Conservation (phyloP, 2,888 invertebrate genomes). For the Leucophenga montana region DNA sequence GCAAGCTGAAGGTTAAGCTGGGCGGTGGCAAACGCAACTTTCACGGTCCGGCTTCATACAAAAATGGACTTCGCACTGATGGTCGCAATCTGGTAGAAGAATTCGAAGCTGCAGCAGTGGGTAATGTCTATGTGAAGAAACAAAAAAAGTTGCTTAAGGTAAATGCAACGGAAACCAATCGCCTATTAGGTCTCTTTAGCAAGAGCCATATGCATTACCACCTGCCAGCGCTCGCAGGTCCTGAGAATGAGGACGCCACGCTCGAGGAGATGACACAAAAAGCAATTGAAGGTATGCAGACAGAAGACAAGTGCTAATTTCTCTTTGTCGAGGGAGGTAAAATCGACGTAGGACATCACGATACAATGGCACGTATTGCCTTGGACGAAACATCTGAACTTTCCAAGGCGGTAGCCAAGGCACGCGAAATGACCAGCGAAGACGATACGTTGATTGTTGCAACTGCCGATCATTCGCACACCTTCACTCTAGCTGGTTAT, state of each 20-base stretch:
- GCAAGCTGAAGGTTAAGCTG: slow-evolving; percentile 81
- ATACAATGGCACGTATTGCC: slow-evolving; percentile 64
- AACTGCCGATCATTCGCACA: slow-evolving; percentile 87
- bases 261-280: slow-evolving; percentile 83
- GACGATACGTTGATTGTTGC: slow-evolving; percentile 87
- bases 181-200: slow-evolving; percentile 80
- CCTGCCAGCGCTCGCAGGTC: slow-evolving; percentile 74
- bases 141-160: slow-evolving; percentile 73
- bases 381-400: slow-evolving; percentile 77
- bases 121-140: slow-evolving; percentile 75
- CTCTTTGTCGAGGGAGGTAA: slow-evolving; percentile 81
- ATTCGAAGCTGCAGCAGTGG: slow-evolving; percentile 76
- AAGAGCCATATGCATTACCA: slow-evolving; percentile 82
- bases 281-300: slow-evolving; percentile 80
- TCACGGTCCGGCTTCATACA: slow-evolving; percentile 75
- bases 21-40: slow-evolving; percentile 84
- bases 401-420: slow-evolving; percentile 80
- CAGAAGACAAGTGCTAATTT: slow-evolving; percentile 81
- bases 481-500: slow-evolving; percentile 84
- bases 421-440: slow-evolving; percentile 76
- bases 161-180: slow-evolving; percentile 74
- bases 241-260: slow-evolving; percentile 76
- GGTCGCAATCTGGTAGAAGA: slow-evolving; percentile 78
- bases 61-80: slow-evolving; percentile 76
- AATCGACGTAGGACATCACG: slow-evolving; percentile 70